phyloP scores from a whole-genome alignment of 2,888 invertebrate genomes.

The Anodontia alba region DNA sequence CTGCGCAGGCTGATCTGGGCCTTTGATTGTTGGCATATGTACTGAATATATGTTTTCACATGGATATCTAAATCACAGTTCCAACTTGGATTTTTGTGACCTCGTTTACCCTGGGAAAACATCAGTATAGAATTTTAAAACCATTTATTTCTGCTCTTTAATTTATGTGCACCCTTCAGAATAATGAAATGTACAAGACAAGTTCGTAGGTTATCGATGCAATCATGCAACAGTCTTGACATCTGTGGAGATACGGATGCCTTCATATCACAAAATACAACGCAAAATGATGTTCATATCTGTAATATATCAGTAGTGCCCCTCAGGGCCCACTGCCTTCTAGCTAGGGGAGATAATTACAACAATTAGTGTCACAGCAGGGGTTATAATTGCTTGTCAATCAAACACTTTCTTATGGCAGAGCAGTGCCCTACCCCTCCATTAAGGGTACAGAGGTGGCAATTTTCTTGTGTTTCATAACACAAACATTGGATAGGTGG shows the following conservation, averaged over 20 bases:
- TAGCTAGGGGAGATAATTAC: slow-evolving; percentile 6
- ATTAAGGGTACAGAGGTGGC: not conserved
- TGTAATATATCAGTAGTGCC: not conserved
- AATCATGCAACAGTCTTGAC: not conserved
- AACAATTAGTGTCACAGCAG: slow-evolving; percentile 10
- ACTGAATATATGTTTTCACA: too few species aligned
- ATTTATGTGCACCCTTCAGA: slow-evolving; percentile 8
- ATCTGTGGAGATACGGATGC: not conserved
- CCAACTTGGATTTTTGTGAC: too few species aligned
- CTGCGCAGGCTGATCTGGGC: too few species aligned
- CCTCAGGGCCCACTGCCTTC: not conserved
- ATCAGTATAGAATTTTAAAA: not conserved
- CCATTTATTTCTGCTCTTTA: not conserved
- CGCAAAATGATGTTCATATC: not conserved
- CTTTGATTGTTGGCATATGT: too few species aligned
- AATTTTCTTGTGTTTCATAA: slow-evolving; percentile 12
- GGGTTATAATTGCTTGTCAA: slow-evolving; percentile 9
- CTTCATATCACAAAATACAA: too few species aligned
- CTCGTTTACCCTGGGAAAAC: not conserved
- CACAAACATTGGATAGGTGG: not conserved
- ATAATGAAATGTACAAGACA: not conserved
- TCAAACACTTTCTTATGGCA: slow-evolving; percentile 2
- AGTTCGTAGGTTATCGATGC: not conserved
- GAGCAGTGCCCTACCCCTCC: slow-evolving; percentile 1
- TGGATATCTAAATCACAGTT: too few species aligned